Percentiles rank a stretch among this genome's conserved stretches.
Evolutionary conservation across 1,140 invertebrate genomes (phyloP).

Genomic region (Belonocnema kinseyi): DNA sequence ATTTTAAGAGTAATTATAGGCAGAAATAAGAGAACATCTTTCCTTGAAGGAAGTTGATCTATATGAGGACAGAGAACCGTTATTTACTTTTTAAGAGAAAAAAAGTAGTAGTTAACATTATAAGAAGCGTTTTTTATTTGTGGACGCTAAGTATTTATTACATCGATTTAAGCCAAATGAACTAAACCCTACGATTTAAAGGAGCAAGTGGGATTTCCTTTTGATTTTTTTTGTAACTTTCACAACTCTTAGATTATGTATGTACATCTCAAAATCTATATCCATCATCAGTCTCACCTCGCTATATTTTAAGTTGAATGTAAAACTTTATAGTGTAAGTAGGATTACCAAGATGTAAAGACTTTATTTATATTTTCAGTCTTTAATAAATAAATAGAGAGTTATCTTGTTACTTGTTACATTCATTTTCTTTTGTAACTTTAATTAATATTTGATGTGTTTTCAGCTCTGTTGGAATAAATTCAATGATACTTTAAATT

Average conservation of each 20-base stretch:
- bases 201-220: slow-evolving; percentile 23
- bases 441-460: too few species aligned
- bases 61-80: slow-evolving; percentile 21
- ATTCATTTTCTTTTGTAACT: too few species aligned
- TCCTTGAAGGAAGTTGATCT: neutral
- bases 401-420: slow-evolving; percentile 42
- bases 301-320: neutral
- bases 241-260: slow-evolving; percentile 1
- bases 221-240: neutral
- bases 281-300: neutral
- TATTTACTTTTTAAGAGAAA: slow-evolving; percentile 27
- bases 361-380: slow-evolving; percentile 54
- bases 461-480: too few species aligned
- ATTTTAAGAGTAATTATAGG: slow-evolving; percentile 23
- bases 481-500: too few species aligned
- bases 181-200: slow-evolving; percentile 37
- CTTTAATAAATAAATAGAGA: slow-evolving; percentile 50
- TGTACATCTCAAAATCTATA: slow-evolving; percentile 7
- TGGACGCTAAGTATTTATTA: slow-evolving; percentile 26
- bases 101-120: slow-evolving; percentile 2
- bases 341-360: slow-evolving; percentile 40
- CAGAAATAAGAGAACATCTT: neutral
- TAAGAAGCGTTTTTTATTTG: slow-evolving; percentile 17
- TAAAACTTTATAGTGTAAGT: neutral
- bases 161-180: slow-evolving; percentile 44